Percentiles rank a stretch among this genome's conserved stretches.
phyloP scores from a whole-genome alignment of 2,888 invertebrate species.

The Brachyptera risi region DNA sequence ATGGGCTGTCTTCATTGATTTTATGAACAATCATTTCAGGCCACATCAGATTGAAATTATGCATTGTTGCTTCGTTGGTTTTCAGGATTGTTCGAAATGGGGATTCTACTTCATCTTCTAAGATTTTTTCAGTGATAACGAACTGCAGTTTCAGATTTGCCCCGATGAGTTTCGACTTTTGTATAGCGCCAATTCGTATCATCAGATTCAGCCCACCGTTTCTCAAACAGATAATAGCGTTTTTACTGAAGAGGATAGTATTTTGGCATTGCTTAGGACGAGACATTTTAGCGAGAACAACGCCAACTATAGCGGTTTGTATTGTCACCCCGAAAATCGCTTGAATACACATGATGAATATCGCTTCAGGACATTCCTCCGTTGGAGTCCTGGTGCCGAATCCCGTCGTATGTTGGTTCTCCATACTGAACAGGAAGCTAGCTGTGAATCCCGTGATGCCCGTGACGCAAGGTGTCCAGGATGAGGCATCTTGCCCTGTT shows the following conservation, averaged over 20 bases:
- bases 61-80: slow-evolving; percentile 33
- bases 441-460: slow-evolving; percentile 53
- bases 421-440: slow-evolving; percentile 76
- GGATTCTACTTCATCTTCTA: slow-evolving; percentile 29
- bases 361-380: slow-evolving; percentile 79
- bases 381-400: slow-evolving; percentile 77
- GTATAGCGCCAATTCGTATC: slow-evolving; percentile 75
- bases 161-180: slow-evolving; percentile 70
- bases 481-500: slow-evolving; percentile 14
- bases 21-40: slow-evolving; percentile 81
- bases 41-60: slow-evolving; percentile 71
- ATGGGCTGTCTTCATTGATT: slow-evolving; percentile 72
- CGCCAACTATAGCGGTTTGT: slow-evolving; percentile 55
- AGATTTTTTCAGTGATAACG: slow-evolving; percentile 52
- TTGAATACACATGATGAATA: slow-evolving; percentile 78
- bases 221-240: slow-evolving; percentile 66
- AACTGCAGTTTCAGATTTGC: slow-evolving; percentile 61
- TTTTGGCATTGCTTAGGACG: slow-evolving; percentile 70
- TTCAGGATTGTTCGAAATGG: neutral
- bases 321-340: slow-evolving; percentile 49
- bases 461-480: slow-evolving; percentile 50
- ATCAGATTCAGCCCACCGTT: slow-evolving; percentile 74
- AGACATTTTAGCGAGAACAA: slow-evolving; percentile 73
- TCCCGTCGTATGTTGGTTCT: slow-evolving; percentile 81
- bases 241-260: slow-evolving; percentile 69